A percentile compares a stretch with the other conserved stretches of the same genome.
Conservation (phyloP, 2,113 vertebrate species). For the Sinocyclocheilus anshuiensis region DNA sequence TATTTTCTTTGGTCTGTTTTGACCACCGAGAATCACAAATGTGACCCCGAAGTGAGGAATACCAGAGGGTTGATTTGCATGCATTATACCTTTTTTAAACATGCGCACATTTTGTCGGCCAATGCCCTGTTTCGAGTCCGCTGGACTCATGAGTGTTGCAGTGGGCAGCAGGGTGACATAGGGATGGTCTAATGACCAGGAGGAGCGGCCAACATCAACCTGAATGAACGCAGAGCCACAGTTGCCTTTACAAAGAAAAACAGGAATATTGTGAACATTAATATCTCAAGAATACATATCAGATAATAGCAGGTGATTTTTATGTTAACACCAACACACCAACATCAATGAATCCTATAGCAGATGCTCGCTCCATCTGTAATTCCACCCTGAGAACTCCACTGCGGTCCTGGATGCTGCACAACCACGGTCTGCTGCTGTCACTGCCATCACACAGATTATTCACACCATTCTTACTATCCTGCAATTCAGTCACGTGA, state of each 20-base stretch:
- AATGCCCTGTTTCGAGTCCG: conserved; percentile 69
- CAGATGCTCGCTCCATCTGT: conserved; percentile 71
- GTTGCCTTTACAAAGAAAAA: conserved; percentile 68
- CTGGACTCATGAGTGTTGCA: conserved; percentile 72
- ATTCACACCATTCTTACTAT: conserved; percentile 69
- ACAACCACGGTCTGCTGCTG: conserved; percentile 68
- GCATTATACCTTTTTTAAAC: conserved; percentile 77
- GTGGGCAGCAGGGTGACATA: conserved; percentile 77
- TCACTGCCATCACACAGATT: conserved; percentile 67
- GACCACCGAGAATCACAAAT: not conserved
- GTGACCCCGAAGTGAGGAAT: not conserved
- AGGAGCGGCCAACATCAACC: conserved; percentile 79
- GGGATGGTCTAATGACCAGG: conserved; percentile 69
- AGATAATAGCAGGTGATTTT: not conserved
- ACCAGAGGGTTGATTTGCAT: not conserved
- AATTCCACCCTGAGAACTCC: conserved; percentile 72
- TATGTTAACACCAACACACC: conserved; percentile 55
- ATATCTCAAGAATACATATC: not conserved
- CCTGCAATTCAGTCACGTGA: conserved; percentile 58
- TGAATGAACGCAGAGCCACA: conserved; percentile 78
- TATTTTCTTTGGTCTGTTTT: not conserved
- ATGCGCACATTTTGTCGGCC: conserved; percentile 72
- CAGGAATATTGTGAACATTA: not conserved
- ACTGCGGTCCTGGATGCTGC: conserved; percentile 68
- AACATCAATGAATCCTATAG: conserved; percentile 72